Conservation (phyloP, 2,797 vertebrate species). For the Melopsittacus undulatus region DNA sequence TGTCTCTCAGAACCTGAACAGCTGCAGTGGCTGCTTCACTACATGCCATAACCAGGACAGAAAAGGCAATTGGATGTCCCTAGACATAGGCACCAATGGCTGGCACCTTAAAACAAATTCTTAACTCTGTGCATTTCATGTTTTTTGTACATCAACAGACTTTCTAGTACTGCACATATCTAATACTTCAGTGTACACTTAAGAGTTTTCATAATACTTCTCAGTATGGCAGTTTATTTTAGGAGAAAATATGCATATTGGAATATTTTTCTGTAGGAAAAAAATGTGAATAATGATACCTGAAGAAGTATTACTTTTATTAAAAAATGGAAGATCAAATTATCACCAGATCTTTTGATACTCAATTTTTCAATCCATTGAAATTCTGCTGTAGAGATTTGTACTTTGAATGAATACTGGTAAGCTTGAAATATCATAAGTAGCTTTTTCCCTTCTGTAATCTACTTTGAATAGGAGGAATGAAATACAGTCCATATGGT, state of each 20-base stretch:
- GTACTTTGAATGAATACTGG: constrained; percentile 59
- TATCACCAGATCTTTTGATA: not conserved
- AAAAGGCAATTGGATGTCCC: not conserved
- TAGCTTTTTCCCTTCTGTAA: constrained; percentile 63
- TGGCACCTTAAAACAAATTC: not conserved
- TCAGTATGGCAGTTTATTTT: not conserved
- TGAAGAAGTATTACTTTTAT: not conserved
- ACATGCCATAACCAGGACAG: not conserved
- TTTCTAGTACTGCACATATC: not conserved
- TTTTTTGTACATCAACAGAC: not conserved
- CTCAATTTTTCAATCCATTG: not conserved
- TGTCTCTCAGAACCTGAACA: not conserved
- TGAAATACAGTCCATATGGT: constrained; percentile 64
- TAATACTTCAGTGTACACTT: not conserved
- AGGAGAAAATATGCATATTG: not conserved
- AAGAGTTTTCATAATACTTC: not conserved
- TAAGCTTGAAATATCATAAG: constrained; percentile 64
- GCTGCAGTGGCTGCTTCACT: not conserved
- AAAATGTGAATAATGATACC: not conserved
- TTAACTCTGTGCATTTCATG: not conserved
- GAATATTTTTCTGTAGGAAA: not conserved
- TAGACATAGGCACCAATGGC: not conserved
- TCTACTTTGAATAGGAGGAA: constrained; percentile 62
- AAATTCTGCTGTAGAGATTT: constrained; percentile 58
- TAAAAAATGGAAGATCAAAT: not conserved